Base-by-base conservation (phyloP, 2,888 invertebrate genomes). In the Congeria kusceri region DNA sequence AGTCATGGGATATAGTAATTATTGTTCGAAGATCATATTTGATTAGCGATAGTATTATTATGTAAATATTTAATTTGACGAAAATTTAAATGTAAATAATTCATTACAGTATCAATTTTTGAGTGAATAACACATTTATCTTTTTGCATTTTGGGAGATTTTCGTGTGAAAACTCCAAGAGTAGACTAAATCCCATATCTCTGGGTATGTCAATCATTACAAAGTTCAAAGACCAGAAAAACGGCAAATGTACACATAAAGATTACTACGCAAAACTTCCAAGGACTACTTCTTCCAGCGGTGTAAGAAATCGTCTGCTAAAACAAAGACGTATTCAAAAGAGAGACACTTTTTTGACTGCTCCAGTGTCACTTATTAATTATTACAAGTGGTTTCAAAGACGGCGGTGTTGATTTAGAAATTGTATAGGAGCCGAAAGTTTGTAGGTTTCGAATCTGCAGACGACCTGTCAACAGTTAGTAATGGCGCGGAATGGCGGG, bases 401-500 rank as follows among this genome's bases (percentile, higher is more conserved):
- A 80, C 80, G 74, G 39, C 63, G 56, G 49, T 73, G 73, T 80
- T 80, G 77, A 74, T 80, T 77, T 73, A 63, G 73, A 53, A 77
- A 74, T 63, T 68, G 71, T 58, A 47, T 58, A 32, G 27, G 53
- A 73, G 68, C 67, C 57, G 32, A 13, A 11, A 59, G 64, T 49
- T 72, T 65, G 58, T 61, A 32, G 66, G 62, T 44, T 63, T 44
- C 56, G 63, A 25, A 63, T 68, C 56, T 39, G 67, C 71, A 77
- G 70, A 71, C 77, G 62, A 66, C 29, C 53, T 67, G 77, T 77
- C 77, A 77, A 77, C 77, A 76, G 32, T 56, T 53, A 53, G 57
- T 27, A 63, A 69, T 69, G 59, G 29, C 28, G 58, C n/a, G 20
- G 20, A 28, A 64, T 64, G 63, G 69, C 49, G 59, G 64, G 23